Evolutionary conservation across 2,797 vertebrate species (phyloP), one percentile per base, ranked within the genome.

Genomic region (Periophthalmus magnuspinnatus): DNA sequence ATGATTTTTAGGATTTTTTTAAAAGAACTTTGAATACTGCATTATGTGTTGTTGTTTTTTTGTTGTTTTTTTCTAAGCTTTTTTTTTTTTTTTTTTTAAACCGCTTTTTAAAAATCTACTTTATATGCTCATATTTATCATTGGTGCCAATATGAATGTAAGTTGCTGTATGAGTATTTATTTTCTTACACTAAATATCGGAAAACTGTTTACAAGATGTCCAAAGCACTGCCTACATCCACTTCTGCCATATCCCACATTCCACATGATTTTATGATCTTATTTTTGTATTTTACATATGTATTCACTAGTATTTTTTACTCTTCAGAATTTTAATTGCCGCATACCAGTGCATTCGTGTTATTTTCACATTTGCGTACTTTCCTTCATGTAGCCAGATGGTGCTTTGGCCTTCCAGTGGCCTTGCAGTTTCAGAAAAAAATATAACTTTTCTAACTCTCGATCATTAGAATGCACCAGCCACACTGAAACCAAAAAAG

Each of bases 151-250:
- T 33, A 19, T 33, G 1, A 34, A 34, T n/a, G 32, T 7, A 59
- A 17, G 28, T 19, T 7, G 59, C 57, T 19, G 28, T 33, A 54
- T n/a, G 28, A 33, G 16, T 59, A 73, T 87, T 79, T 88, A 84
- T 89, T 89, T 90, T 88, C 86, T 71, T 86, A 87, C 75, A 75
- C 81, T 71, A 81, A 68, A 32, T 56, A 68, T 59, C 61, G 65
- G 56, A 59, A 65, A 65, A 56, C 57, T 76, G 73, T 80, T 85
- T 81, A 81, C 78, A 80, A 68, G 45, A 50, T 67, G 41, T 47
- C 61, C 22, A 64, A 47, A 64, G 14, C 61, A 45, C 41, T 64
- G 61, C 61, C 61, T 62, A 38, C 21, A 24, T 45, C 5, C 5
- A 13, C 5, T 55, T 61, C 28, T 56, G 24, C 17, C n/a, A 11